Percentiles rank a stretch among this genome's conserved stretches.
Evolutionary conservation across 2,113 vertebrate genomes (phyloP).

Genomic region (Apteryx mantelli): DNA sequence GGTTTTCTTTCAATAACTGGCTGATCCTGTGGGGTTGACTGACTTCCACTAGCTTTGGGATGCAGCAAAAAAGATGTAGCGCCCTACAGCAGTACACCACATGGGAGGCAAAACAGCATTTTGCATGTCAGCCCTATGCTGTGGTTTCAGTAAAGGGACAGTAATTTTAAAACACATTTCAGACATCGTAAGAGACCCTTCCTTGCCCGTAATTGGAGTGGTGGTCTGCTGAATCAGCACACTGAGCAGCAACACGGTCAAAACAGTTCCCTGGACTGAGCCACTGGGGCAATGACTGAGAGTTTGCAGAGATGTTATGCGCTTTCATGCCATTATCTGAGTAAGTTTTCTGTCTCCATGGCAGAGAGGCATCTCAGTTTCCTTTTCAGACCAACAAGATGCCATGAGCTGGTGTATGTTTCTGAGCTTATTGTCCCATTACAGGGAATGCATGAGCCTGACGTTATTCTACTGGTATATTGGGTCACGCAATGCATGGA

Average conservation of each 20-base stretch:
- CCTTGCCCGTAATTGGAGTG: background rate
- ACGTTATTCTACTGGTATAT: background rate
- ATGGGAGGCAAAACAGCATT: background rate
- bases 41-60: background rate
- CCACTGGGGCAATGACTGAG: background rate
- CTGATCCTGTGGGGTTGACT: background rate
- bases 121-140: background rate
- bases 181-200: accelerated
- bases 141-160: background rate
- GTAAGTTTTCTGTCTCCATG: background rate
- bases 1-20: background rate
- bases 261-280: background rate
- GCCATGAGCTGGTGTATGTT: background rate
- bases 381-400: background rate
- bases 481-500: background rate
- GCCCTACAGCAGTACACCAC: accelerated
- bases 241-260: accelerated
- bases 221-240: background rate
- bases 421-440: background rate
- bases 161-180: accelerated
- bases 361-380: background rate
- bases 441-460: background rate
- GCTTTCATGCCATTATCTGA: accelerated
- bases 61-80: background rate
- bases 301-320: background rate